phyloP scores from a whole-genome alignment of 2,888 invertebrate genomes.

The Nyleta sp. region DNA sequence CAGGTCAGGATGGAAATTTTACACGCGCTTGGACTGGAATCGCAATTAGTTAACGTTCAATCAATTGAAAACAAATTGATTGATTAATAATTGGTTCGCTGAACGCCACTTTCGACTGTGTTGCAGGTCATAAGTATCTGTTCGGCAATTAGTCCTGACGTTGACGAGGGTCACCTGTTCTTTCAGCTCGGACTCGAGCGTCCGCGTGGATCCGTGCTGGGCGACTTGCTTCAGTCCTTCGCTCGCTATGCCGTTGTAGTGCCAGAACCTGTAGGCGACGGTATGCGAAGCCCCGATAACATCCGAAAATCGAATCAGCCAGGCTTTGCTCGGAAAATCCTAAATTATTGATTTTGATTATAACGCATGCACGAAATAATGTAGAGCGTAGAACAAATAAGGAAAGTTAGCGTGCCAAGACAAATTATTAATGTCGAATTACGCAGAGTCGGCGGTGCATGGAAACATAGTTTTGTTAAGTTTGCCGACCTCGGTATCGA shows the following conservation, averaged over 20 bases:
- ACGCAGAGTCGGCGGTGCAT: not conserved
- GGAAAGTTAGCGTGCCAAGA: slow-evolving; percentile 8
- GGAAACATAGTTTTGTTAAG: slow-evolving; percentile 7
- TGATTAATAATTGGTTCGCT: no score
- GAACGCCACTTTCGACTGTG: no score
- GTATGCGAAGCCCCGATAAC: slow-evolving; percentile 97
- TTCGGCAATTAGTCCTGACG: no score
- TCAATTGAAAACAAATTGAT: no score
- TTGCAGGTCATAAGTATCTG: no score
- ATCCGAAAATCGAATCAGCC: slow-evolving; percentile 98
- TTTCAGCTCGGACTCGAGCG: slow-evolving; percentile 94
- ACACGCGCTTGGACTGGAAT: no score
- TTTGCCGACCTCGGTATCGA: not conserved
- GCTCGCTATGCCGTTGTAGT: slow-evolving; percentile 92
- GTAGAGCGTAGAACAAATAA: not conserved
- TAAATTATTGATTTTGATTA: slow-evolving; percentile 53
- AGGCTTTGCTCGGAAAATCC: slow-evolving; percentile 95
- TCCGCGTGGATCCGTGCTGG: slow-evolving; percentile 94
- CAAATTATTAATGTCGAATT: slow-evolving; percentile 20
- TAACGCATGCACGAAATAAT: not conserved
- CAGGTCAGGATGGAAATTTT: no score
- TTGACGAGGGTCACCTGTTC: slow-evolving; percentile 86
- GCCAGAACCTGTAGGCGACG: slow-evolving; percentile 95
- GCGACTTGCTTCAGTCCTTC: slow-evolving; percentile 95
- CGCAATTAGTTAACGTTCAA: no score